A percentile compares a stretch with the other conserved stretches of the same genome.
Conservation (phyloP, 2,797 vertebrate species). For the Peromyscus aztecus region DNA sequence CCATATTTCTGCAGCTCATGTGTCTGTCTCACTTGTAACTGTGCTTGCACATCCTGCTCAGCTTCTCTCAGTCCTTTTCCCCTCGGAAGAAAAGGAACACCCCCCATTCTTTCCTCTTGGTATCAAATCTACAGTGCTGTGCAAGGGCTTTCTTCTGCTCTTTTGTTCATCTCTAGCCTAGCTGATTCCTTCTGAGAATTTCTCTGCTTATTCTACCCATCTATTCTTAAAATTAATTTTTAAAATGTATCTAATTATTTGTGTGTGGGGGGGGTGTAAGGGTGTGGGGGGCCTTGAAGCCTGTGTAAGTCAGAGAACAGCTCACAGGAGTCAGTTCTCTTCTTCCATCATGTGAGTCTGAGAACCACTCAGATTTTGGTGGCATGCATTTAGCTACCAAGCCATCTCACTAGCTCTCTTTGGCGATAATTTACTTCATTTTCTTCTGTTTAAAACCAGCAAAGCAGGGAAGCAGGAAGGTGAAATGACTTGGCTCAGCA, state of each 20-base stretch:
- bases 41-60: too few species aligned
- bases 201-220: background rate
- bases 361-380: background rate
- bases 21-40: too few species aligned
- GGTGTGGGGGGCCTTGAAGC: background rate
- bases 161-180: background rate
- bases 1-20: too few species aligned
- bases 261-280: too few species aligned
- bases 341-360: background rate
- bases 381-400: background rate
- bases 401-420: background rate
- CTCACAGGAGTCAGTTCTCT: background rate
- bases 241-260: background rate
- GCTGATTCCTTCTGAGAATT: background rate
- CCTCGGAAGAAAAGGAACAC: background rate
- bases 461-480: background rate
- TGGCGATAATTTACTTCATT: background rate
- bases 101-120: background rate
- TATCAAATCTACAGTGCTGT: background rate
- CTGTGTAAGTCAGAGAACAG: background rate
- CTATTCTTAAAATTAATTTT: background rate
- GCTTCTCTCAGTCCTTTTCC: background rate
- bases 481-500: background rate
- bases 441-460: constrained; percentile 20
- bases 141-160: background rate